Percentiles rank a stretch among this genome's conserved stretches.
Conservation (phyloP, 2,888 invertebrate species). For the Epistrophe grossulariae region DNA sequence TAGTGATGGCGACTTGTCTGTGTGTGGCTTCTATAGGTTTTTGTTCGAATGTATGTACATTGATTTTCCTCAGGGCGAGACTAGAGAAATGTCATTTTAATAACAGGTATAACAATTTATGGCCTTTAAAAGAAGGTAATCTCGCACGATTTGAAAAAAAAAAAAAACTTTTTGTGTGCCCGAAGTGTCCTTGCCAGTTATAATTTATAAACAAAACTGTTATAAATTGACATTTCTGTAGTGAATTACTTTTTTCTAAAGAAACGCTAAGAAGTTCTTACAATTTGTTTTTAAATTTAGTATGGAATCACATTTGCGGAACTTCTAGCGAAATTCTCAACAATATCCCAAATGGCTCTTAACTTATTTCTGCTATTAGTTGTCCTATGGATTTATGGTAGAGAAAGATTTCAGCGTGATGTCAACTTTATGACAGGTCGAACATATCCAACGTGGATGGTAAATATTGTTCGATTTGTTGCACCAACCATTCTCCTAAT, state of each 20-base stretch:
- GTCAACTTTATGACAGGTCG: slow-evolving; percentile 90
- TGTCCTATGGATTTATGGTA: slow-evolving; percentile 93
- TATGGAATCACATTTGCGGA: slow-evolving; percentile 78
- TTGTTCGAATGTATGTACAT: slow-evolving; percentile 78
- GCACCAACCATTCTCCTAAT: slow-evolving; percentile 78
- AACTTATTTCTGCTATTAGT: slow-evolving; percentile 90
- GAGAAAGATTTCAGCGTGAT: slow-evolving; percentile 87
- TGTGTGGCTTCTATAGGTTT: slow-evolving; percentile 78
- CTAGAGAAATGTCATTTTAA: no score
- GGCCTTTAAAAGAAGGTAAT: no score
- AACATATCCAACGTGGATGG: slow-evolving; percentile 84
- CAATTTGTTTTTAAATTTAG: slow-evolving; percentile 72
- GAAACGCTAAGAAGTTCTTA: background rate
- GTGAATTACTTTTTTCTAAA: background rate
- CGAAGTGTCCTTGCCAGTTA: no score
- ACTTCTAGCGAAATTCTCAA: slow-evolving; percentile 69
- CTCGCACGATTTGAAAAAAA: no score
- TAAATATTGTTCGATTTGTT: slow-evolving; percentile 80
- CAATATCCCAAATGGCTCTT: slow-evolving; percentile 78
- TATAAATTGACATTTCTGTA: no score
- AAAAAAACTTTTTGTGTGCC: no score
- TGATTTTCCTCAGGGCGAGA: no score
- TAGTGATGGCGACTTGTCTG: slow-evolving; percentile 76
- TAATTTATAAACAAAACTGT: no score
- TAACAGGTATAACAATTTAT: no score